Percentiles rank a stretch among this genome's conserved stretches.
These are phyloP conservation scores for Eugnorisma glareosa DNA, from an alignment of 2,888 invertebrate genomes.

Conservation along the genomic window DNA sequence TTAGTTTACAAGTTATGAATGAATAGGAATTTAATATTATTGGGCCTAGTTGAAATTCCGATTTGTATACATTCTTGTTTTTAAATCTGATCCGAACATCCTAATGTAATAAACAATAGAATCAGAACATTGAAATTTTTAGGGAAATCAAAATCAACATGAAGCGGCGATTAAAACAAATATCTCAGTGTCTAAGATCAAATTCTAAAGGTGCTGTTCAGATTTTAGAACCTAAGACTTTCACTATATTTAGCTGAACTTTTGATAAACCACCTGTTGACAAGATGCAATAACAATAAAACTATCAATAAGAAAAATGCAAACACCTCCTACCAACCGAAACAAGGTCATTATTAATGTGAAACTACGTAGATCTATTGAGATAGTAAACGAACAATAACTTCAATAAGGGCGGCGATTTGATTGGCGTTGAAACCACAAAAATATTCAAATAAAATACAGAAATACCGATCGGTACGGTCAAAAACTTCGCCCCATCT, in stretches of 20 bases:
- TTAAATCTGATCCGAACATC: neutral
- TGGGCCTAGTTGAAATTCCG: neutral
- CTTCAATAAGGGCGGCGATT: conserved; percentile 41
- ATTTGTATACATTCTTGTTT: neutral
- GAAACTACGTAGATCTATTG: conserved; percentile 43
- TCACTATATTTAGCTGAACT: neutral
- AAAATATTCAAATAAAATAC: neutral
- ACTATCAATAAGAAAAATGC: conserved; percentile 19
- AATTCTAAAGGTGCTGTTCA: neutral
- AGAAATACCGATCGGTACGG: neutral
- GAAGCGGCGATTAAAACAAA: neutral
- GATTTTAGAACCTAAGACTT: neutral
- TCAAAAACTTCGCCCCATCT: neutral
- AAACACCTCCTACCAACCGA: conserved; percentile 37
- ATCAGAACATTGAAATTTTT: neutral
- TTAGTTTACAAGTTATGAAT: neutral
- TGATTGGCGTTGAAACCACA: conserved; percentile 22
- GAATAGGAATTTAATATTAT: neutral
- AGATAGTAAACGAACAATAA: conserved; percentile 54
- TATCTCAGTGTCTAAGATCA: neutral
- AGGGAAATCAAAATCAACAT: neutral
- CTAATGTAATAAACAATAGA: neutral
- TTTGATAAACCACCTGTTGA: neutral
- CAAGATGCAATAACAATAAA: neutral
- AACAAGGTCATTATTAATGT: conserved; percentile 60